A percentile compares a stretch with the other conserved stretches of the same genome.
Evolutionary conservation across 2,888 invertebrate species (phyloP).

Genomic region (Galeopsomyia nigrocyanea): DNA sequence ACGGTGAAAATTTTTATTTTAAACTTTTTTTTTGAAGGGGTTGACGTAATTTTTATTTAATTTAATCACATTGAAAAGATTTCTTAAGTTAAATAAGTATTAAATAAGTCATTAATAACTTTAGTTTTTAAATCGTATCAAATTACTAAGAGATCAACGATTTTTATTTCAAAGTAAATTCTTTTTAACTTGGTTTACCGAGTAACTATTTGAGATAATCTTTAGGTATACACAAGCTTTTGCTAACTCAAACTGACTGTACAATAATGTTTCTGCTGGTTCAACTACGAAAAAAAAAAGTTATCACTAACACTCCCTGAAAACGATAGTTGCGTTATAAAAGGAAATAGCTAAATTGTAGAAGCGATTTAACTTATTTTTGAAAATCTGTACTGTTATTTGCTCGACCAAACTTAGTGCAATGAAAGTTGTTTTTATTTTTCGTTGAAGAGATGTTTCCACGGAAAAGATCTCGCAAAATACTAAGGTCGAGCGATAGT

Average conservation of each 20-base stretch:
- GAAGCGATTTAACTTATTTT: constrained; percentile 30
- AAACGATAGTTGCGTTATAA: constrained; percentile 1
- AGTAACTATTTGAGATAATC: not conserved
- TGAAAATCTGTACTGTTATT: constrained; percentile 16
- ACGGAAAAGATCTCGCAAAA: not conserved
- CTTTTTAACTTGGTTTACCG: not conserved
- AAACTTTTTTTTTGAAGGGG: not conserved
- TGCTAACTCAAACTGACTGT: constrained; percentile 39
- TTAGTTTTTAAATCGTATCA: too few species aligned
- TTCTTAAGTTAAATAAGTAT: not conserved
- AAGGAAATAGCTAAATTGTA: constrained; percentile 30
- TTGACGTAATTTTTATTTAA: not conserved
- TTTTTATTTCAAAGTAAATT: not conserved
- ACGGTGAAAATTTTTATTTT: not conserved
- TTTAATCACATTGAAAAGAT: not conserved
- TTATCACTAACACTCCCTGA: constrained; percentile 38
- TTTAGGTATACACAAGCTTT: constrained; percentile 19
- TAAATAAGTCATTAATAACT: not conserved
- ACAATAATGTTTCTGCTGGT: constrained; percentile 31
- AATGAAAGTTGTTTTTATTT: constrained; percentile 31
- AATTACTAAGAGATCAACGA: not conserved
- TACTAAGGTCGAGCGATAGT: constrained; percentile 20
- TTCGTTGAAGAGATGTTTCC: constrained; percentile 21
- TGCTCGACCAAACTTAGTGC: constrained; percentile 32
- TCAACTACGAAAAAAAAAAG: constrained; percentile 37